Evolutionary conservation across 1,140 invertebrate genomes (phyloP), one percentile per base, ranked within the genome.

Genomic region (Drosophila tristis): DNA sequence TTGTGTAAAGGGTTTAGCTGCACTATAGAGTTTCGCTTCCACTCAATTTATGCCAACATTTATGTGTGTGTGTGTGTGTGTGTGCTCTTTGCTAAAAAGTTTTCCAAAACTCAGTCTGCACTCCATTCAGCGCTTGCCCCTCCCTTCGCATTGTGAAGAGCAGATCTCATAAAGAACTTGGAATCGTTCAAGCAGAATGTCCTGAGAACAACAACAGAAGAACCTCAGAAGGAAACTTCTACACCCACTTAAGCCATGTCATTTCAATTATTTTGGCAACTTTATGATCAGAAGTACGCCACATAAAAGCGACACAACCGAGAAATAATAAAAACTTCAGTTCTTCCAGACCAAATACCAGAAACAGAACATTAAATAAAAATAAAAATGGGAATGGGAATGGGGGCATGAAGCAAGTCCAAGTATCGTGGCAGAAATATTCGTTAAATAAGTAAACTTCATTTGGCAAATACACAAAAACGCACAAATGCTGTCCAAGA

Each of bases 191-290:
- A 39, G 13, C 31, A 25, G 51, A 50, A 44, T 66, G 64, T 65
- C 61, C 44, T 61, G 8, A 47, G 15, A 51, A 71, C 35, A 71
- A 71, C 67, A 71, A 70, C 11, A 39, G 11, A 39, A 13, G 11
- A 0, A 25, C 20, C 20, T 2, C 23, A 25, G 25, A 25, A 20
- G 8, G 20, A 56, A 75, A 75, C 72, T 75, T 75, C 61, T 39
- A 54, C 72, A 75, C 72, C 66, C 61, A 84, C 60, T 59, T 63
- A 81, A 78, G 61, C 67, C 57, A 59, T 78, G 68, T 70, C 65
- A 62, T 78, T 81, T 81, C 78, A 86, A 86, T 86, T 86, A 87
- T 87, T 87, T 80, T 81, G 16, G 50, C 62, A 67, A 74, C 60
- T 86, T 86, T 81, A 81, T 67, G 64, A 43, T 45, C 54, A 78